Base-by-base conservation (phyloP, 2,797 vertebrate genomes). In the Coccyzus lansbergi region DNA sequence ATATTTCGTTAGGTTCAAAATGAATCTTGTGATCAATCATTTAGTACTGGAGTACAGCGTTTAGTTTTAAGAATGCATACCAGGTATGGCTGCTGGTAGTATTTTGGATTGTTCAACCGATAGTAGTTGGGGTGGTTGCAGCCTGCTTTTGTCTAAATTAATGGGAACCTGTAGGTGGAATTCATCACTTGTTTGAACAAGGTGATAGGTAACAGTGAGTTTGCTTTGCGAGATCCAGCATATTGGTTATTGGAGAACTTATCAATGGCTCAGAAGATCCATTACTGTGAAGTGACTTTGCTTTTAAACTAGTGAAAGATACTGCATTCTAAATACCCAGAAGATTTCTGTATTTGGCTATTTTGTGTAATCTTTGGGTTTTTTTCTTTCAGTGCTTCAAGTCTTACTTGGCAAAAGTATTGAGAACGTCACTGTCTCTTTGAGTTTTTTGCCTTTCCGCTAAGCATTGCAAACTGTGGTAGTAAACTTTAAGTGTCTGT, bases 401-500 rank as follows among this genome's bases (percentile, higher is more conserved):
- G 64, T 85, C 52, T 63, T 60, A 70, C 60, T 70, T 74, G 48
- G 44, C 62, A 75, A 36, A 68, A 65, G n/a, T 55, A 19, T 36
- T 90, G 58, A 90, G 77, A 69, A 88, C 93, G 75, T 90, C 60
- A 15, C 20, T 48, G 52, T 92, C 68, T 92, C 60, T 64, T 88
- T 89, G 75, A 49, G 59, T 28, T 9, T 6, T 74, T 86, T 76
- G 55, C 26, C 24, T 74, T 94, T 92, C 56, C 4, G 78, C 92
- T 94, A 86, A 93, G 67, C 20, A 14, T 56, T 79, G 81, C 71
- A 63, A 44, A n/a, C 15, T 18, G 44, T 56, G 64, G 64, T 86
- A 80, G 56, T 60, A 91, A 92, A 92, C 60, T 85, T 87, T 85
- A 48, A 77, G 53, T 87, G 64, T 33, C 44, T 89, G 68, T 83